These are phyloP conservation scores for Vespertilio murinus DNA, from an alignment of 2,797 vertebrate genomes.

Conservation along the genomic window DNA sequence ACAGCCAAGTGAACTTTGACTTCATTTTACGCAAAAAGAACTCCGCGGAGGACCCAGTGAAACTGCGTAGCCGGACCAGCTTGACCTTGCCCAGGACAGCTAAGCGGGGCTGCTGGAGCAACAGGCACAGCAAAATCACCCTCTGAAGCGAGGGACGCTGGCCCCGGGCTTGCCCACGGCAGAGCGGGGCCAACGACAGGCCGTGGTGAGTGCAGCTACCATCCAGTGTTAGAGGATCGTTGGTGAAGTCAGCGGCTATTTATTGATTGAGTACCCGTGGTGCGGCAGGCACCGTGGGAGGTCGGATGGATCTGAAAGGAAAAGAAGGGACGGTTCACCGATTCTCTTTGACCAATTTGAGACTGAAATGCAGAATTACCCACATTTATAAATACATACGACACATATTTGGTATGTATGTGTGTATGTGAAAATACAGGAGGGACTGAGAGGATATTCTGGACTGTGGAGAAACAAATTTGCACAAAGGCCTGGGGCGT, in stretches of 20 bases:
- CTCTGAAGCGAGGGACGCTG: slow-evolving; percentile 81
- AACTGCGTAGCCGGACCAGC: slow-evolving; percentile 87
- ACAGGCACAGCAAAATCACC: slow-evolving; percentile 90
- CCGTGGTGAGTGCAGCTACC: neutral
- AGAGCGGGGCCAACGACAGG: neutral
- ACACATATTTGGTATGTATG: neutral
- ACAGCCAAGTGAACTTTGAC: slow-evolving; percentile 93
- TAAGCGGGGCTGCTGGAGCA: slow-evolving; percentile 88
- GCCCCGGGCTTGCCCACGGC: neutral
- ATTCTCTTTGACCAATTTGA: slow-evolving; percentile 28
- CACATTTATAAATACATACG: slow-evolving; percentile 4
- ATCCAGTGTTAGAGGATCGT: neutral
- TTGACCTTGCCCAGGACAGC: slow-evolving; percentile 88
- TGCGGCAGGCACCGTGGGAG: neutral
- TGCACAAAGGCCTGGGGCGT: slow-evolving; percentile 79
- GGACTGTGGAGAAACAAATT: slow-evolving; percentile 69
- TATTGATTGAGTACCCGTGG: neutral
- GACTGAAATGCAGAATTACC: slow-evolving; percentile 49
- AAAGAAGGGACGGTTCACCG: neutral
- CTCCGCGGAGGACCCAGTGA: slow-evolving; percentile 80
- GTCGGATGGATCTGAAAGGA: neutral
- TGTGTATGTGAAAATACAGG: neutral
- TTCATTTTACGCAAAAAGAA: slow-evolving; percentile 92
- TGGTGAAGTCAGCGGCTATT: neutral
- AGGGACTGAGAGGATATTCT: slow-evolving; percentile 51